phyloP scores from a whole-genome alignment of 2,888 invertebrate species.

The Cerastis leucographa region DNA sequence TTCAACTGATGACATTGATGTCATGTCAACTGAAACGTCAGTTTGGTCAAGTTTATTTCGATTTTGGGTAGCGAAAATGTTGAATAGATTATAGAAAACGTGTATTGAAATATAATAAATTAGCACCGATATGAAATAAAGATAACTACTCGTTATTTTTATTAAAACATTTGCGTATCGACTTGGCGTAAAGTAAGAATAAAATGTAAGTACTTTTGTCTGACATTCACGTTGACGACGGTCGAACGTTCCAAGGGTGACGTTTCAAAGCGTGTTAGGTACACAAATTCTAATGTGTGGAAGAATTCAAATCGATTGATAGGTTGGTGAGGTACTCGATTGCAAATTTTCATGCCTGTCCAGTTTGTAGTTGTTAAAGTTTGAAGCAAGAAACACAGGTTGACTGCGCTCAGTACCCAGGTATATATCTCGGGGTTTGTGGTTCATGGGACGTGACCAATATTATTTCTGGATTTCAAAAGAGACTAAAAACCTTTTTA shows the following conservation, averaged over 20 bases:
- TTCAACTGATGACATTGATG: background rate
- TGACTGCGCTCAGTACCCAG: background rate
- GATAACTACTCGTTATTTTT: slow-evolving; percentile 42
- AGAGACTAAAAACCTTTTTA: background rate
- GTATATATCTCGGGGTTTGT: slow-evolving; percentile 9
- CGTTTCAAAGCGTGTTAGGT: slow-evolving; percentile 75
- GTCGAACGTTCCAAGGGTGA: slow-evolving; percentile 71
- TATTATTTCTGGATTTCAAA: background rate
- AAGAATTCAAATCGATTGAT: slow-evolving; percentile 57
- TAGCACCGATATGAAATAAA: slow-evolving; percentile 63
- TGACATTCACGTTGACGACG: slow-evolving; percentile 67
- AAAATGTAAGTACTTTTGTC: slow-evolving; percentile 67
- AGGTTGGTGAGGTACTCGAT: slow-evolving; percentile 50
- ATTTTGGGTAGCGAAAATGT: slow-evolving; percentile 55
- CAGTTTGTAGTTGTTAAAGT: slow-evolving; percentile 16
- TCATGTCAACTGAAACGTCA: slow-evolving; percentile 60
- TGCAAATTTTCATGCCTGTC: slow-evolving; percentile 32
- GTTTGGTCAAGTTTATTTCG: slow-evolving; percentile 43
- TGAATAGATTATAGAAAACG: slow-evolving; percentile 46
- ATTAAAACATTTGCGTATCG: slow-evolving; percentile 33
- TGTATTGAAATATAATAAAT: slow-evolving; percentile 28
- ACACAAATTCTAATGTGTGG: slow-evolving; percentile 53
- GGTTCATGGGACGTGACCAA: slow-evolving; percentile 32
- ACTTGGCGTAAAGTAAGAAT: slow-evolving; percentile 42
- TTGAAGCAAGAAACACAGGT: slow-evolving; percentile 22